These are phyloP conservation scores for Rhopalosiphum maidis DNA, from an alignment of 1,140 invertebrate species.

Conservation along the genomic window DNA sequence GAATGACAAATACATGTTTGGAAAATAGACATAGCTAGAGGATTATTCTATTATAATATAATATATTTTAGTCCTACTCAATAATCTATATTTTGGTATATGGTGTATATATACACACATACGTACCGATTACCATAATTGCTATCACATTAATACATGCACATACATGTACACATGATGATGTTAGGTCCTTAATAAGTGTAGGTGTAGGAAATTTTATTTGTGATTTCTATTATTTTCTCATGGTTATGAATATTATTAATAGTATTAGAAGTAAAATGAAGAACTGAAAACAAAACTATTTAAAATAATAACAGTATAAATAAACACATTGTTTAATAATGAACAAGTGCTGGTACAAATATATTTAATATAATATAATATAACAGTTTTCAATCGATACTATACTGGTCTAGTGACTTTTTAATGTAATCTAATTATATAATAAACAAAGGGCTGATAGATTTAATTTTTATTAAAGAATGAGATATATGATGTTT, in stretches of 20 bases:
- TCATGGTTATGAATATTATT: constrained; percentile 9
- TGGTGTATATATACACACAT: not conserved
- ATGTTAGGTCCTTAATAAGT: not conserved
- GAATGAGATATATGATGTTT: not conserved
- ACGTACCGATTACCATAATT: not conserved
- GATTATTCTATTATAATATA: not conserved
- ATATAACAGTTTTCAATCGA: not conserved
- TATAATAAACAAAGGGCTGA: not conserved
- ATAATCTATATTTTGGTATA: not conserved
- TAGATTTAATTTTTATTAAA: not conserved
- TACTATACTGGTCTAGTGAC: not conserved
- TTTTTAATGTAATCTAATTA: not conserved
- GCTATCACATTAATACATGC: not conserved
- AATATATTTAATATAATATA: too few relatives aligned
- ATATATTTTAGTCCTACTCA: not conserved
- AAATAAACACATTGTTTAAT: not conserved
- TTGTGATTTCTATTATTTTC: constrained; percentile 15
- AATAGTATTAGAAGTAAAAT: constrained; percentile 14
- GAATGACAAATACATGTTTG: not conserved
- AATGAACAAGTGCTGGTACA: not conserved
- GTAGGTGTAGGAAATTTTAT: constrained; percentile 16
- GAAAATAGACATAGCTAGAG: not conserved
- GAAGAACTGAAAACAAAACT: constrained; percentile 41
- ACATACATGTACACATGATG: not conserved
- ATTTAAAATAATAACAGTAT: constrained; percentile 11